Conservation (phyloP, 1,140 invertebrate species). For the Elymnias hypermnestra region DNA sequence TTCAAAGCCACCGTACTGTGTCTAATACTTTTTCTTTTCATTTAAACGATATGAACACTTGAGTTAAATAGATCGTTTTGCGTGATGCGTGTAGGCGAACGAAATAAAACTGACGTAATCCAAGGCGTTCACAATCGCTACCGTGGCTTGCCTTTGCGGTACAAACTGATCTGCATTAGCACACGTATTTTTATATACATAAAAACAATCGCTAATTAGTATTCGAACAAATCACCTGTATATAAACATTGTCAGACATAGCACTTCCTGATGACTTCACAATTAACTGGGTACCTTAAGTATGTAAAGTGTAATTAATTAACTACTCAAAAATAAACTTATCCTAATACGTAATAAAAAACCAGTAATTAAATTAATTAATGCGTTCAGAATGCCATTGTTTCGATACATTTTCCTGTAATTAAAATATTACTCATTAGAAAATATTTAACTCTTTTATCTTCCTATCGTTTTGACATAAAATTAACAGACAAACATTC, state of each 20-base stretch:
- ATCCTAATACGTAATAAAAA: no score
- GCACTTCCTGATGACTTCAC: conserved; percentile 5
- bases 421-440: no score
- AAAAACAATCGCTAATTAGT: conserved; percentile 16
- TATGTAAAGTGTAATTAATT: neutral
- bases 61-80: conserved; percentile 36
- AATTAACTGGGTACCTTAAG: neutral
- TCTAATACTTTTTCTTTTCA: neutral
- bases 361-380: no score
- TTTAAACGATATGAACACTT: conserved; percentile 10
- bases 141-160: conserved; percentile 19
- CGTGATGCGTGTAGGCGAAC: conserved; percentile 26
- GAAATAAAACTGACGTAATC: conserved; percentile 56
- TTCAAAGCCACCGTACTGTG: neutral
- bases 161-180: conserved; percentile 15
- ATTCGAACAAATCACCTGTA: conserved; percentile 21
- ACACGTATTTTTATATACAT: conserved; percentile 46
- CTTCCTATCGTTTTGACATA: no score
- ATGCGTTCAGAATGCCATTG: no score
- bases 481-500: no score
- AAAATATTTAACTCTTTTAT: no score
- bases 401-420: neutral
- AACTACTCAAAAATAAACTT: neutral
- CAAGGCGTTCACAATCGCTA: conserved; percentile 21
- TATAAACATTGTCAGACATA: conserved; percentile 11